phyloP scores from a whole-genome alignment of 2,888 invertebrate genomes.

The Siphlonurus alternatus region DNA sequence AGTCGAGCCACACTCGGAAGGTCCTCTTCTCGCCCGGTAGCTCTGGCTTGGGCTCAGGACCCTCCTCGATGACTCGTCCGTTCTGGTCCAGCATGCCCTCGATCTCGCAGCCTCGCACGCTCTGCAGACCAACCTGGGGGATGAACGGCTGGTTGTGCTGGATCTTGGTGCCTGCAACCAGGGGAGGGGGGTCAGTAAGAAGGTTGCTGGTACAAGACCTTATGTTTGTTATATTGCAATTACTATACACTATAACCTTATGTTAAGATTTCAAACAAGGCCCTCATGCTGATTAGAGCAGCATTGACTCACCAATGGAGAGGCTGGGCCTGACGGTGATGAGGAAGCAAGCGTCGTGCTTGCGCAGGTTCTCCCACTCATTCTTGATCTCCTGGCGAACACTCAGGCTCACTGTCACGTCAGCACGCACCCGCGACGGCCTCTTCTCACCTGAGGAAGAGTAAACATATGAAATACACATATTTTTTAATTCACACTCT shows the following conservation, averaged over 20 bases:
- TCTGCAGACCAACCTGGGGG: conserved; percentile 79
- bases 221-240: neutral
- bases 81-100: conserved; percentile 95
- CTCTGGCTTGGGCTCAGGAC: conserved; percentile 74
- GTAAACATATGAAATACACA: conserved; percentile 21
- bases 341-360: conserved; percentile 96
- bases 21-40: conserved; percentile 79
- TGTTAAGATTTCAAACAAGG: neutral
- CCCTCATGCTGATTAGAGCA: neutral
- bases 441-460: conserved; percentile 58
- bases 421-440: conserved; percentile 89
- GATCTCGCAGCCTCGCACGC: conserved; percentile 93
- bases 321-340: conserved; percentile 75
- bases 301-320: conserved; percentile 47
- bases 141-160: conserved; percentile 71
- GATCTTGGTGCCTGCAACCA: conserved; percentile 49
- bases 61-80: conserved; percentile 92
- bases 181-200: no score
- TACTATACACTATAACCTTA: neutral
- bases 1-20: conserved; percentile 86
- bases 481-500: neutral
- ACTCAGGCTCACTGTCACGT: conserved; percentile 82
- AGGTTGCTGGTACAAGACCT: neutral
- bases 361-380: conserved; percentile 93
- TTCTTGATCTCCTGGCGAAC: conserved; percentile 79